Conservation (phyloP, 2,113 vertebrate species). For the Ictalurus furcatus region DNA sequence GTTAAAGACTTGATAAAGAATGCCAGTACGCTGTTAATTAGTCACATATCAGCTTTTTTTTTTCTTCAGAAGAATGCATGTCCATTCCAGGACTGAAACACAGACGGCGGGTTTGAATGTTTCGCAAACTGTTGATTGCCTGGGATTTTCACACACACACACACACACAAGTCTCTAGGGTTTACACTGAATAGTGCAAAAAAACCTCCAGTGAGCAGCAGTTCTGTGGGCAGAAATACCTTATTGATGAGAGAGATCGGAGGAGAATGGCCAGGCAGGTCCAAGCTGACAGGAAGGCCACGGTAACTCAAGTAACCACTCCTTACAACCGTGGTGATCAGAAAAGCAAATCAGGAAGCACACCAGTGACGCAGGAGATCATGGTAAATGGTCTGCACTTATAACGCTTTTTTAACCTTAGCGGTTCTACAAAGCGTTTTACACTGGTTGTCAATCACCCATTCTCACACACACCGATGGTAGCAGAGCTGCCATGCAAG, state of each 20-base stretch:
- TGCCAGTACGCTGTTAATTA: constrained; percentile 31
- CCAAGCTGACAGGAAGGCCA: not conserved
- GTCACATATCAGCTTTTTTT: not conserved
- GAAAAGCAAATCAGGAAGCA: not conserved
- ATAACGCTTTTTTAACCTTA: too few species aligned
- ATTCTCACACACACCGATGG: too few species aligned
- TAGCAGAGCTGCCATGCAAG: too few species aligned
- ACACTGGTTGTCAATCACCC: too few species aligned
- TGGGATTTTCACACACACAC: not conserved
- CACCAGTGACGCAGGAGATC: too few species aligned
- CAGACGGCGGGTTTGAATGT: not conserved
- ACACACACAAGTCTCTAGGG: not conserved
- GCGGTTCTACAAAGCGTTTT: too few species aligned
- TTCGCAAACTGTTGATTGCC: not conserved
- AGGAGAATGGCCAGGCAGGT: not conserved
- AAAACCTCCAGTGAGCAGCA: not conserved
- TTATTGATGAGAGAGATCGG: not conserved
- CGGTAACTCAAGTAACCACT: not conserved
- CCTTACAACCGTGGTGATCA: not conserved
- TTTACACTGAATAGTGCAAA: not conserved
- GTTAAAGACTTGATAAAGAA: constrained; percentile 27
- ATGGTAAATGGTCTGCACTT: too few species aligned
- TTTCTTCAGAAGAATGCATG: not conserved
- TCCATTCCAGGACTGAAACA: not conserved
- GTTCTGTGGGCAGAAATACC: not conserved